Evolutionary conservation across 2,113 vertebrate species (phyloP).

Genomic region (Pangasianodon hypophthalmus): DNA sequence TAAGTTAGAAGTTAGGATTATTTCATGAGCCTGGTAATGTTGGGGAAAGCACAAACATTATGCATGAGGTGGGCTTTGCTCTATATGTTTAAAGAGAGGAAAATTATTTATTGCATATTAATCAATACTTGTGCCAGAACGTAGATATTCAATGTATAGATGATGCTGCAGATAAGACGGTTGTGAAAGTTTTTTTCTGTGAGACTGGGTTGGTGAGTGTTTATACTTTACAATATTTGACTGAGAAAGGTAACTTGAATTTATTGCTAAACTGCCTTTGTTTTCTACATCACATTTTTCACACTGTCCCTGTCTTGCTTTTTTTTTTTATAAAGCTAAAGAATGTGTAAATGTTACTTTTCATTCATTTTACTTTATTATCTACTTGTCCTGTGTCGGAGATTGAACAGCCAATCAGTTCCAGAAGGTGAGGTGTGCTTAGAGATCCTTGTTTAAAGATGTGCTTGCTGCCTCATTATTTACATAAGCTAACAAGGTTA

Average conservation of each 20-base stretch:
- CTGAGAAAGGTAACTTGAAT: not conserved
- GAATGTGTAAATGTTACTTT: conserved; percentile 24
- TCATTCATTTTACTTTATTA: conserved; percentile 27
- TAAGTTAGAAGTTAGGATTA: not conserved
- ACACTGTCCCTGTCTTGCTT: not conserved
- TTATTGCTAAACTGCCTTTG: not conserved
- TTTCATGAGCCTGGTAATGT: not conserved
- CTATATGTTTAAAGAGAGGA: not conserved
- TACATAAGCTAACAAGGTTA: conserved; percentile 72
- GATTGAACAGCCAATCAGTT: conserved; percentile 38
- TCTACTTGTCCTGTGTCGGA: conserved; percentile 35
- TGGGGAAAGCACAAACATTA: not conserved
- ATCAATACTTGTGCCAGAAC: not conserved
- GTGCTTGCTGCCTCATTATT: conserved; percentile 62
- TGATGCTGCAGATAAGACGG: not conserved
- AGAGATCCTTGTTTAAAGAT: conserved; percentile 49
- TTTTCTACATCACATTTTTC: not conserved
- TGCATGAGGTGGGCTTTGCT: not conserved
- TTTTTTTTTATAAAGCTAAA: not conserved
- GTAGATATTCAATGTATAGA: not conserved
- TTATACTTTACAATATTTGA: not conserved
- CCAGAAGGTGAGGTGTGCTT: conserved; percentile 41
- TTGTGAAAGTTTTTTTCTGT: not conserved
- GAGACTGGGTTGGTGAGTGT: not conserved
- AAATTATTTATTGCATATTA: not conserved